Percentiles rank a stretch among this genome's conserved stretches.
Evolutionary conservation across 2,113 vertebrate species (phyloP).

Genomic region (Bolborhynchus lineola): DNA sequence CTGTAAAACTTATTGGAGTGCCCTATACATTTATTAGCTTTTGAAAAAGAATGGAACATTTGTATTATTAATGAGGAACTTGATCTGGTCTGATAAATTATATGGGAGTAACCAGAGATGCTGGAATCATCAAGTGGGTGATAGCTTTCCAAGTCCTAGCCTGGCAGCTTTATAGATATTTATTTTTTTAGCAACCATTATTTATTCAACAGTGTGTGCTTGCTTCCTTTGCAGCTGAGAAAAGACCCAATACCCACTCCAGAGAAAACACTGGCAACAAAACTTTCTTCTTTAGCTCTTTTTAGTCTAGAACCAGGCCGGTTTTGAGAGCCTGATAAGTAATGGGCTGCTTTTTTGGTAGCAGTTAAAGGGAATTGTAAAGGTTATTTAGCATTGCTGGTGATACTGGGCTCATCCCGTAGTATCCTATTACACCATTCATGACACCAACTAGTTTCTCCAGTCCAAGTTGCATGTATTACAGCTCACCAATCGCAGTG

Average conservation of each 20-base stretch:
- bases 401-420: slow-evolving; percentile 35
- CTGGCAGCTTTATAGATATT: slow-evolving; percentile 14
- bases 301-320: neutral
- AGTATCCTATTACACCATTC: slow-evolving; percentile 71
- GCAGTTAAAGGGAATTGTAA: neutral
- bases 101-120: slow-evolving; percentile 84
- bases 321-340: neutral
- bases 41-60: slow-evolving; percentile 87
- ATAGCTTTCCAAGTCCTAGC: slow-evolving; percentile 70
- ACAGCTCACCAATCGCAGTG: slow-evolving; percentile 62
- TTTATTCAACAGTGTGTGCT: slow-evolving; percentile 66
- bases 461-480: slow-evolving; percentile 49
- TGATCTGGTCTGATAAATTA: slow-evolving; percentile 82
- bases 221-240: neutral
- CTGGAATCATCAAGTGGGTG: slow-evolving; percentile 73
- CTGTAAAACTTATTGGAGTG: slow-evolving; percentile 51
- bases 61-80: slow-evolving; percentile 92
- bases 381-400: neutral
- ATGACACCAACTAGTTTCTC: slow-evolving; percentile 56
- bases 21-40: slow-evolving; percentile 30
- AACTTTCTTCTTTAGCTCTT: neutral
- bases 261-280: neutral
- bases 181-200: slow-evolving; percentile 62
- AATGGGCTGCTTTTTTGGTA: neutral
- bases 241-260: neutral